A percentile compares a stretch with the other conserved stretches of the same genome.
phyloP scores from a whole-genome alignment of 2,113 vertebrate species.

The Eptatretus burgeri region DNA sequence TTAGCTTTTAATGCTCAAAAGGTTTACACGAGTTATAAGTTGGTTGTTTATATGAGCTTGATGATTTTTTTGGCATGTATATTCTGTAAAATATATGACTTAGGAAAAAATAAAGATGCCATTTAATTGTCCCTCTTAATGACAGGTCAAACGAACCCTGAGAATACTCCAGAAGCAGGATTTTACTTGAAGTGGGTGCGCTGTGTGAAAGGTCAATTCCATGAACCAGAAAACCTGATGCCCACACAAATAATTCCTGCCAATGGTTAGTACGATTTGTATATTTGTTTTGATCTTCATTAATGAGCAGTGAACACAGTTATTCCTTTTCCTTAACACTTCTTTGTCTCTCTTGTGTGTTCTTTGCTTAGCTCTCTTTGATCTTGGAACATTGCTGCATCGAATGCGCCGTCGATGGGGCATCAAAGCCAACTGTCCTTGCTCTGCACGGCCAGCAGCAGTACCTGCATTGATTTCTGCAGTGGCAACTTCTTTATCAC shows the following conservation, averaged over 20 bases:
- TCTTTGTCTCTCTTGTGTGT: too few relatives aligned
- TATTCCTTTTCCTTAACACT: background rate
- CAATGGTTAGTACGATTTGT: constrained; percentile 30
- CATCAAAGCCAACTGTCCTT: constrained; percentile 94
- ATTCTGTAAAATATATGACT: too few relatives aligned
- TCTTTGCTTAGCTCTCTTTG: constrained; percentile 43
- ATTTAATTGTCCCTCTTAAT: too few relatives aligned
- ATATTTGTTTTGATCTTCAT: background rate
- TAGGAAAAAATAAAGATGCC: too few relatives aligned
- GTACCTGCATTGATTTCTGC: too few relatives aligned
- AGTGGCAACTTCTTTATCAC: too few relatives aligned
- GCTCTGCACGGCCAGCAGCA: constrained; percentile 11
- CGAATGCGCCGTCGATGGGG: constrained; percentile 89
- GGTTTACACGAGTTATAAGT: too few relatives aligned
- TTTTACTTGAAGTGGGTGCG: constrained; percentile 77
- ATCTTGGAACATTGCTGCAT: constrained; percentile 95
- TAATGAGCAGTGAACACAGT: background rate
- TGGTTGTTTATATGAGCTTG: too few relatives aligned
- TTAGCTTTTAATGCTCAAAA: too few relatives aligned
- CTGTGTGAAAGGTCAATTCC: constrained; percentile 86
- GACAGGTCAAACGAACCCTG: constrained; percentile 17
- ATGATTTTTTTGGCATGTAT: too few relatives aligned
- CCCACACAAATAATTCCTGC: constrained; percentile 96
- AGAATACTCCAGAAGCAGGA: constrained; percentile 61
- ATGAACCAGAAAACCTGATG: constrained; percentile 96